phyloP scores from a whole-genome alignment of 2,888 invertebrate species.

The Sycophila texana region DNA sequence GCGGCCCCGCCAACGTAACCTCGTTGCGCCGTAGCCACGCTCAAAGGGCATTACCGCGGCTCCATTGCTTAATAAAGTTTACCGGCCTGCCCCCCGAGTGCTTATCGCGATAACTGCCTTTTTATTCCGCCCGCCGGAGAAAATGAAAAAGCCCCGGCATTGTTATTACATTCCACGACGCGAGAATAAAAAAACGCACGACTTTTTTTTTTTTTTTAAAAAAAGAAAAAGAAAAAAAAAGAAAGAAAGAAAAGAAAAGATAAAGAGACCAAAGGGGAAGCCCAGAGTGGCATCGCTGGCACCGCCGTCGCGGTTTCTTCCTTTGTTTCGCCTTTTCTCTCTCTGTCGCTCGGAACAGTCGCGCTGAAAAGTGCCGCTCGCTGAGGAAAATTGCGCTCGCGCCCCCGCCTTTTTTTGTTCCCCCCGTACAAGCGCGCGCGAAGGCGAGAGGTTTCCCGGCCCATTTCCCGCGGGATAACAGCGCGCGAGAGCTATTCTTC shows the following conservation, averaged over 20 bases:
- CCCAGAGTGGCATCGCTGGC: too few species aligned
- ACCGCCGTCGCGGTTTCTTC: too few species aligned
- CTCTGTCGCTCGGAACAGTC: not conserved
- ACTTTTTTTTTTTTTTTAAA: not conserved
- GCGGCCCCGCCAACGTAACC: not conserved
- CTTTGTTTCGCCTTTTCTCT: not conserved
- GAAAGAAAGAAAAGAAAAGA: too few species aligned
- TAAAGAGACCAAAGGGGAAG: too few species aligned
- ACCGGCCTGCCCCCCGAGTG: slow-evolving; percentile 14
- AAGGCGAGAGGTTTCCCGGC: not conserved
- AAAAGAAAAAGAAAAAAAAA: not conserved
- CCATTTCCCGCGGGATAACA: not conserved
- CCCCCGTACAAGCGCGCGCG: not conserved
- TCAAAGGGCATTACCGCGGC: slow-evolving; percentile 24
- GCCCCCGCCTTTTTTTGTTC: not conserved
- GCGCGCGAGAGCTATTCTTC: slow-evolving; percentile 13
- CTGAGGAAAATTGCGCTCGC: slow-evolving; percentile 37
- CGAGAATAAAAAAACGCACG: not conserved
- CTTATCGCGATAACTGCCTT: slow-evolving; percentile 50
- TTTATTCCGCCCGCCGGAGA: slow-evolving; percentile 20
- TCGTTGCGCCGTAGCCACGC: not conserved
- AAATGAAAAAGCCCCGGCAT: slow-evolving; percentile 48
- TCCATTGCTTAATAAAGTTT: slow-evolving; percentile 54
- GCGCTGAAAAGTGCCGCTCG: slow-evolving; percentile 2
- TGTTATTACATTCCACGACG: slow-evolving; percentile 48